Conservation (phyloP, 2,888 invertebrate genomes). For the Celastrina argiolus region DNA sequence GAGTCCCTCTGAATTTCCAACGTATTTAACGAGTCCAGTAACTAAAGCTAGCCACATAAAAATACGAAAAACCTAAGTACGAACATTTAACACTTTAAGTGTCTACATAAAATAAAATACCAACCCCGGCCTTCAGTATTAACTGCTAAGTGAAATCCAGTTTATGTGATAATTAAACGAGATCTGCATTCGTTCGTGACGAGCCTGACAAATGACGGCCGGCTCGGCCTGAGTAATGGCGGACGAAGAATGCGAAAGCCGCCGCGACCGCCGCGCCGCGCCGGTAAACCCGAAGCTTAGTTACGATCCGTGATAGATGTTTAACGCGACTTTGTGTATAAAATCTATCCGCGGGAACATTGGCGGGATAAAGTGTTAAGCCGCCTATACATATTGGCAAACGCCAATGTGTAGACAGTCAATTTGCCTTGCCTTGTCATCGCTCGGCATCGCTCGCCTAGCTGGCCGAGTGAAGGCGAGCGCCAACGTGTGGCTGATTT, state of each 20-base stretch:
- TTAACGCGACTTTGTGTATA: background rate
- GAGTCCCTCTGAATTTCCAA: too few species aligned
- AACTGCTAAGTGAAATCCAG: background rate
- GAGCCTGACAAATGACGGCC: background rate
- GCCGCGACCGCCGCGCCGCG: background rate
- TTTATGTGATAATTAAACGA: background rate
- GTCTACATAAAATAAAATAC: too few species aligned
- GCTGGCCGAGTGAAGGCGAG: too few species aligned
- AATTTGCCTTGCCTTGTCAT: too few species aligned
- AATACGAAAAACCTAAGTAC: too few species aligned
- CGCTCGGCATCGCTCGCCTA: too few species aligned
- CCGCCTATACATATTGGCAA: too few species aligned
- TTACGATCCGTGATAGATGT: background rate
- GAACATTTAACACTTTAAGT: too few species aligned
- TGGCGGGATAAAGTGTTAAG: background rate
- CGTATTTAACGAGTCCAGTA: too few species aligned
- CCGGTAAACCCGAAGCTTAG: background rate
- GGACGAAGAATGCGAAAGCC: background rate
- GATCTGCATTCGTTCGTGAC: background rate
- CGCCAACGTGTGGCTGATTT: too few species aligned
- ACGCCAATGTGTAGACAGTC: too few species aligned
- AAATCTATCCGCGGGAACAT: background rate
- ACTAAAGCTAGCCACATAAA: too few species aligned
- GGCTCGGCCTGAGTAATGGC: background rate
- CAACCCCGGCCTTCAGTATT: background rate